Evolutionary conservation across 2,888 invertebrate genomes (phyloP).

Genomic region (Idaea biselata): DNA sequence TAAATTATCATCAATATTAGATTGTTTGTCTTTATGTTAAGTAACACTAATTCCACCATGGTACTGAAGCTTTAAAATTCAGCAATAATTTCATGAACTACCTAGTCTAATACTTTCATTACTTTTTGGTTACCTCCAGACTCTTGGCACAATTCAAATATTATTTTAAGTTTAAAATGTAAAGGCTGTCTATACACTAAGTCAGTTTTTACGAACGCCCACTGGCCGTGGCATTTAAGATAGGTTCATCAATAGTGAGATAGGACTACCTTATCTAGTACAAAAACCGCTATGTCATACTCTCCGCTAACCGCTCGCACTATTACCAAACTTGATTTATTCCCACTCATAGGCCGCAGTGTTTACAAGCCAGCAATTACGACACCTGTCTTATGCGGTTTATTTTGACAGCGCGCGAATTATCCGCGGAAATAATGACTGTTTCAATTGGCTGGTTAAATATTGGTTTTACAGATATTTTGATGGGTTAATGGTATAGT

Average conservation of each 20-base stretch:
- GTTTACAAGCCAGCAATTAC: constrained; percentile 33
- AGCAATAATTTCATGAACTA: no score
- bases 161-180: no score
- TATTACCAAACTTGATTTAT: constrained; percentile 41
- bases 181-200: no score
- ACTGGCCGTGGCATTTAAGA: no score
- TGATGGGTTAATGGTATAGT: background rate
- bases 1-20: no score
- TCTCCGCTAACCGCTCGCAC: constrained; percentile 31
- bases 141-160: no score
- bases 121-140: no score
- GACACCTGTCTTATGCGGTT: constrained; percentile 37
- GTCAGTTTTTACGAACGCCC: no score
- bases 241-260: background rate
- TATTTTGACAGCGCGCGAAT: background rate
- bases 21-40: no score
- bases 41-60: no score
- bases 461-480: background rate
- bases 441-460: background rate
- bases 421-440: background rate
- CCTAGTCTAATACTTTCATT: no score
- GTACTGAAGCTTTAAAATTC: no score
- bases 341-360: constrained; percentile 33
- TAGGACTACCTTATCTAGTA: background rate
- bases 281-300: background rate